Percentiles rank a stretch among this genome's conserved stretches.
Evolutionary conservation across 2,113 vertebrate genomes (phyloP).

Genomic region (Paradisaea rubra): DNA sequence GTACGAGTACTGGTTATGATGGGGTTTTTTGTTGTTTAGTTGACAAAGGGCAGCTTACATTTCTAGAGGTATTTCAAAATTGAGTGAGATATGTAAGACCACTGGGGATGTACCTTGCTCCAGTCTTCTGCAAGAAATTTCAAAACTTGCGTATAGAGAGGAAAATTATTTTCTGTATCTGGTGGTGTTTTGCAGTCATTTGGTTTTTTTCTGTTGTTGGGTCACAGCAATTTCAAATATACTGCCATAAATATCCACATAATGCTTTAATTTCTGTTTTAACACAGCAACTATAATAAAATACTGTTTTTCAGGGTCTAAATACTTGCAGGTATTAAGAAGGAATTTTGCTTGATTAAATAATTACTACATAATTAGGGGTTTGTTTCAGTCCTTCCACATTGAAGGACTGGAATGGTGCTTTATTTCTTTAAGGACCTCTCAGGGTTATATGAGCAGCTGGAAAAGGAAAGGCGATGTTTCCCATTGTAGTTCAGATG

Average conservation of each 20-base stretch:
- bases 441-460: background rate
- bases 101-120: background rate
- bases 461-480: background rate
- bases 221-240: background rate
- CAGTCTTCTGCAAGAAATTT: background rate
- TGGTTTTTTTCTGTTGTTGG: background rate
- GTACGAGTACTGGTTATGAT: constrained; percentile 61
- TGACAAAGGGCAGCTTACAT: background rate
- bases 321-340: background rate
- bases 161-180: background rate
- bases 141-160: background rate
- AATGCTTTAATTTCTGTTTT: background rate
- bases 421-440: background rate
- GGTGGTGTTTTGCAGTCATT: background rate
- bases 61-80: background rate
- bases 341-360: background rate
- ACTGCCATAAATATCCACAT: background rate
- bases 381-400: background rate
- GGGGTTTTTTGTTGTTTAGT: background rate
- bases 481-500: background rate
- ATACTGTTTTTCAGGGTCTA: background rate
- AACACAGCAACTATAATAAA: background rate
- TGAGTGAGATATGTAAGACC: fast-evolving
- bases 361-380: background rate
- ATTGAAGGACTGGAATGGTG: background rate